Percentiles rank a stretch among this genome's conserved stretches.
phyloP scores from a whole-genome alignment of 2,888 invertebrate species.

The Zhuqinia jingwanae region DNA sequence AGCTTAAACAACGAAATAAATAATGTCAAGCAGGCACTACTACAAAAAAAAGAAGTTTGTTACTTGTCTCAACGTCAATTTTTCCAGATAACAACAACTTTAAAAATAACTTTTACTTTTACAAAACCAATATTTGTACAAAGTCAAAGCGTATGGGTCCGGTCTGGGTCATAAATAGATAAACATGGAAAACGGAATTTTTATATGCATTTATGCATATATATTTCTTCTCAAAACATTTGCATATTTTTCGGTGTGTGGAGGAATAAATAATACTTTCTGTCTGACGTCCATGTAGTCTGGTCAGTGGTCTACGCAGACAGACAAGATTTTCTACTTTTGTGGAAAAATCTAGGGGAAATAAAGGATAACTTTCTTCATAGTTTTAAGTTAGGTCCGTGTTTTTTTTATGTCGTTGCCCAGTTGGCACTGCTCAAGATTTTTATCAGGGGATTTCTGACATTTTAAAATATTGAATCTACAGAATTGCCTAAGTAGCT shows the following conservation, averaged over 20 bases:
- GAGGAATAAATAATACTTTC: slow-evolving; percentile 8
- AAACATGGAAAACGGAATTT: slow-evolving; percentile 17
- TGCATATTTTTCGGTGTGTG: background rate
- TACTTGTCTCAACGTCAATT: slow-evolving; percentile 22
- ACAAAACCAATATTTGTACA: too few relatives aligned
- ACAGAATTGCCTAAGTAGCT: too few relatives aligned
- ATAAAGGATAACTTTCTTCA: too few relatives aligned
- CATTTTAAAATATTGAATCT: too few relatives aligned
- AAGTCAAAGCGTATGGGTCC: too few relatives aligned
- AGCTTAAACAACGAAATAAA: slow-evolving; percentile 23
- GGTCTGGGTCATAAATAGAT: slow-evolving; percentile 33
- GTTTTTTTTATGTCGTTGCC: too few relatives aligned
- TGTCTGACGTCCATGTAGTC: slow-evolving; percentile 24
- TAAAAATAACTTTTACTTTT: slow-evolving; percentile 9
- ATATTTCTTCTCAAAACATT: slow-evolving; percentile 2
- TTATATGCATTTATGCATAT: background rate
- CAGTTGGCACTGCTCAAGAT: too few relatives aligned
- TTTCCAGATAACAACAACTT: slow-evolving; percentile 24
- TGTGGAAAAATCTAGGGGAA: slow-evolving; percentile 19
- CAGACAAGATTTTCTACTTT: slow-evolving; percentile 39
- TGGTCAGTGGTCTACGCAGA: background rate
- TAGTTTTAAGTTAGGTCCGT: too few relatives aligned
- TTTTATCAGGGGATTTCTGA: too few relatives aligned
- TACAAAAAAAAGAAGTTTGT: slow-evolving; percentile 10
- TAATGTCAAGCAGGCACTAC: slow-evolving; percentile 21